Base-by-base conservation (phyloP, 2,888 invertebrate species). In the Mimumesa dahlbomi region DNA sequence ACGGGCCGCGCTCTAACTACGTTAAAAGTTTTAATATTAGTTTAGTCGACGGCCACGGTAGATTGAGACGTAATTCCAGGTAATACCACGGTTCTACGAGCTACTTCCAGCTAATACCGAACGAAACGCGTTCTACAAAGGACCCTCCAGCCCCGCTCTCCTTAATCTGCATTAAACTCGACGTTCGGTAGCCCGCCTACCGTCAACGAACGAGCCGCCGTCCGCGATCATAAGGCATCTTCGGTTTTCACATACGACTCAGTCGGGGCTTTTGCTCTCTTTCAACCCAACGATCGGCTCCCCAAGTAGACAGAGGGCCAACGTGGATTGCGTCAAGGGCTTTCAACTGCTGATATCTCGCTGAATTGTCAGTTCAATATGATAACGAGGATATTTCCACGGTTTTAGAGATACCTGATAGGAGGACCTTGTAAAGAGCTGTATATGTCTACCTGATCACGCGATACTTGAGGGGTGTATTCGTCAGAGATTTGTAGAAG, bases 1-100 rank as follows among this genome's bases (percentile, higher is more conserved):
- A 85, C 87, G 88, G 85, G 83, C 86, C 83, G 82, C 82, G 84
- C 87, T 83, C 85, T 89, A 89, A 89, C 89, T 87, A 88, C 86
- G 89, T 89, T 89, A 89, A 89, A 89, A 89, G 85, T 89, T 89
- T 89, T 89, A 89, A 89, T 89, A 89, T 89, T 89, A 89, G 89
- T 89, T 89, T 89, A 89, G 89, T 89, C 88, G 87, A 87, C 87
- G 88, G 87, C 88, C 87, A 88, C 84, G 89, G 88, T 89, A 89
- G 88, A 89, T 89, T 88, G 89, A 89, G 89, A 89, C 88, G 89
- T 89, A 89, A 89, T 89, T 87, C 84, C 89, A 89, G 88, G 88
- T 89, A 89, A 89, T 89, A 89, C 88, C 86, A 85, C 80, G 85
- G 82, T 84, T 87, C 85, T 87, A 85, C 86, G 84, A 87, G 86